Base-by-base conservation (phyloP, 2,888 invertebrate species). In the Osmoderma eremita region DNA sequence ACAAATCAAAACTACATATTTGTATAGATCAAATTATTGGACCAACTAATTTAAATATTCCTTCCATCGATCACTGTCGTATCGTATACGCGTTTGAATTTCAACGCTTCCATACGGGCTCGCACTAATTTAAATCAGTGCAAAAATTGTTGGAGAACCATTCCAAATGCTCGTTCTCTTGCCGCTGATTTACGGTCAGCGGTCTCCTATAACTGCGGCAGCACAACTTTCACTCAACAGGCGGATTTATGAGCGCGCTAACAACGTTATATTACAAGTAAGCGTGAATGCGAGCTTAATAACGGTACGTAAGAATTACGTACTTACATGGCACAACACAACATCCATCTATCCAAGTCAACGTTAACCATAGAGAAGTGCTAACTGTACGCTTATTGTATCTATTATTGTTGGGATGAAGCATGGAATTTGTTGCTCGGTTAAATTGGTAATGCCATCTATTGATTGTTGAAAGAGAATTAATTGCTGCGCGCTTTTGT, bases 181-280 rank as follows among this genome's bases (percentile, higher is more conserved):
- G 42, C 41, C 22, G 41, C 42, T 22, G 56, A 56, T 56, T 56
- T 56, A 56, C 41, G 56, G 15, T 51, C 50, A 22, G 56, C 41
- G 41, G 42, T 42, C 41, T 18, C 6, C 1, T 30, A 30, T 30
- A 30, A 13, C 41, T 22, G 20, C 41, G 41, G 42, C 41, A 56
- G 56, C 56, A 13, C 56, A 56, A 56, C 56, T 56, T 56, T 56
- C 56, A 56, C 56, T 56, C 56, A 42, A 56, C 56, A 22, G 56
- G 56, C 39, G 56, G 56, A 56, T 56, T 56, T 56, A 56, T 56
- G 42, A 56, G 56, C 41, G 56, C 56, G 24, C 42, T 41, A 56
- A 54, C 54, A 54, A 56, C 41, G 56, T 42, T 56, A 56, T 22
- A 41, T 56, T 56, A 56, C 41, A 41, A 56, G 42, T 56, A 42